These are phyloP conservation scores for Ommatoiulus sabulosus DNA, from an alignment of 2,888 invertebrate genomes.

Conservation along the genomic window DNA sequence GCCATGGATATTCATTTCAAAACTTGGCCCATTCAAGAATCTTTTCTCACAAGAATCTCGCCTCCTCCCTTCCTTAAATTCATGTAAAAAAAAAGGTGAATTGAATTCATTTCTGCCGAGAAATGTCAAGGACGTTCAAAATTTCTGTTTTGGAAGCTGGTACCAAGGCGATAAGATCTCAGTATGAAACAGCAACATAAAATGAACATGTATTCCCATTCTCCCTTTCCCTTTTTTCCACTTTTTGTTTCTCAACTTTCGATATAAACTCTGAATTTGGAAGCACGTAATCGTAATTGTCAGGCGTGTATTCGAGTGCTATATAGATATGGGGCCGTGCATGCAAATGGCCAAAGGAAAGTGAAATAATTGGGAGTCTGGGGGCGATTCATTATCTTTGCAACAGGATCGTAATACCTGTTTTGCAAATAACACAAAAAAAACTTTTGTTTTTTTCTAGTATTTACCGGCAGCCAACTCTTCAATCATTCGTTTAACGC, in stretches of 20 bases:
- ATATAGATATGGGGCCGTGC: background rate
- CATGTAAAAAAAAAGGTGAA: background rate
- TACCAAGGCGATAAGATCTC: background rate
- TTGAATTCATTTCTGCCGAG: background rate
- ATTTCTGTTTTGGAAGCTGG: background rate
- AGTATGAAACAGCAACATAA: background rate
- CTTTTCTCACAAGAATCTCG: background rate
- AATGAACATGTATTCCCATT: background rate
- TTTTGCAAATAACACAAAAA: background rate
- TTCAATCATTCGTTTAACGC: background rate
- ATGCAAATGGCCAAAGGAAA: background rate
- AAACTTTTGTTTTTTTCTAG: background rate
- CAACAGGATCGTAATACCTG: conserved; percentile 1
- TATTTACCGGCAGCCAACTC: conserved; percentile 1
- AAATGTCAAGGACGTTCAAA: background rate
- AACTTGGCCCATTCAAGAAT: background rate
- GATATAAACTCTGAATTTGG: background rate
- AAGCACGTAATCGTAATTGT: background rate
- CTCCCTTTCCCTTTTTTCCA: background rate
- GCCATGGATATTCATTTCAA: background rate
- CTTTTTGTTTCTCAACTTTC: background rate
- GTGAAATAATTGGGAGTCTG: background rate
- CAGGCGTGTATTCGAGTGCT: conserved; percentile 1
- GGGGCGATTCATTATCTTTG: background rate
- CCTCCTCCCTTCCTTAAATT: background rate